Percentiles rank a stretch among this genome's conserved stretches.
phyloP scores from a whole-genome alignment of 2,797 vertebrate species.

The Mycteria americana region DNA sequence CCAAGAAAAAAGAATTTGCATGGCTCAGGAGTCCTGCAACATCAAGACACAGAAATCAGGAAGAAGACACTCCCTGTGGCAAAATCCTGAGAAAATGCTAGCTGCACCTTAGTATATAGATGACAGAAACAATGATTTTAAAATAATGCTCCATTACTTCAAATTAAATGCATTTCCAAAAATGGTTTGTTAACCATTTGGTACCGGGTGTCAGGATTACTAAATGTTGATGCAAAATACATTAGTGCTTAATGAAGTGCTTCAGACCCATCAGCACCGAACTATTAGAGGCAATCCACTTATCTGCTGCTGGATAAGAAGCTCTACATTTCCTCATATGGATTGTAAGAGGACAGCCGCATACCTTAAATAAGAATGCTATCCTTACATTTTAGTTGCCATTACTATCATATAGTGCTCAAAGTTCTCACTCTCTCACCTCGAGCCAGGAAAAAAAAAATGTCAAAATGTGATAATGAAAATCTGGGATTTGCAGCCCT shows the following conservation, averaged over 20 bases:
- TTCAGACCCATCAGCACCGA: slow-evolving; percentile 30
- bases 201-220: not conserved
- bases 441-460: slow-evolving; percentile 35
- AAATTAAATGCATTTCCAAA: slow-evolving; percentile 3
- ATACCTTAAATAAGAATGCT: not conserved
- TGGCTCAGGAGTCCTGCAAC: not conserved
- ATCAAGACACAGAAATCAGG: not conserved
- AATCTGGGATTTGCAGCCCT: slow-evolving; percentile 25
- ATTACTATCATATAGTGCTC: slow-evolving; percentile 1
- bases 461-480: slow-evolving; percentile 48
- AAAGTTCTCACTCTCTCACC: slow-evolving; percentile 48
- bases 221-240: slow-evolving; percentile 27
- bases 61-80: not conserved
- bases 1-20: not conserved
- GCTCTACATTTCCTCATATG: not conserved
- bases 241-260: slow-evolving; percentile 24
- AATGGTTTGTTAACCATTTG: slow-evolving; percentile 12
- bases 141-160: not conserved
- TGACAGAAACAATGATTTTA: not conserved
- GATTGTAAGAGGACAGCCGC: not conserved
- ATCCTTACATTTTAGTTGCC: not conserved
- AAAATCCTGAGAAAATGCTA: not conserved
- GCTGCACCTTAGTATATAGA: not conserved
- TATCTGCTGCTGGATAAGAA: slow-evolving; percentile 2
- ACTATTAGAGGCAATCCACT: slow-evolving; percentile 33